Percentiles rank a stretch among this genome's conserved stretches.
Evolutionary conservation across 2,113 vertebrate species (phyloP).

Genomic region (Dolichallabes microphthalmus): DNA sequence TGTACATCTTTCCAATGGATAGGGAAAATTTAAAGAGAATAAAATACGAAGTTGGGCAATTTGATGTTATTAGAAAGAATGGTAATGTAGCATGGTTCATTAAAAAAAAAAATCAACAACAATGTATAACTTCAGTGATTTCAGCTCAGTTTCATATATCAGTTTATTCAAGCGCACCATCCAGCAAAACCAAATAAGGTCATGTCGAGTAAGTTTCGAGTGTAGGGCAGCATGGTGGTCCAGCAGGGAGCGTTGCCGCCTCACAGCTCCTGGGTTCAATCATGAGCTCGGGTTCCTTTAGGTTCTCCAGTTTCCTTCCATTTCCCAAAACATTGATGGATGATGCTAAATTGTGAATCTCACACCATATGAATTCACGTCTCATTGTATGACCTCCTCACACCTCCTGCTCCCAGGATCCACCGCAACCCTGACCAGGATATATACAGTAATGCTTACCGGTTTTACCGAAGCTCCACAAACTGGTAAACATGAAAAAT

Average conservation of each 20-base stretch:
- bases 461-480: neutral
- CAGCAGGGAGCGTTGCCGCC: neutral
- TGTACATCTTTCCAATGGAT: neutral
- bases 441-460: neutral
- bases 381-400: neutral
- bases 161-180: neutral
- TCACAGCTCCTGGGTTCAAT: neutral
- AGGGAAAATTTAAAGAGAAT: neutral
- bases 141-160: neutral
- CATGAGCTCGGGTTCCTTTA: neutral
- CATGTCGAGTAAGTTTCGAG: neutral
- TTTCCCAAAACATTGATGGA: neutral
- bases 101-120: too few species aligned
- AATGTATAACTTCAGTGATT: neutral
- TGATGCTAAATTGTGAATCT: neutral
- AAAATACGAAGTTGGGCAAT: neutral
- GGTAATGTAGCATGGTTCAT: neutral
- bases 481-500: neutral
- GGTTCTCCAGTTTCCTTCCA: neutral
- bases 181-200: neutral
- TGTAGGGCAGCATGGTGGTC: neutral
- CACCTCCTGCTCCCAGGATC: neutral
- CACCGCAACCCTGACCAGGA: neutral
- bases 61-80: neutral
- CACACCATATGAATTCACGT: too few species aligned